phyloP scores from a whole-genome alignment of 1,140 invertebrate species.

The Drosophila burlai region DNA sequence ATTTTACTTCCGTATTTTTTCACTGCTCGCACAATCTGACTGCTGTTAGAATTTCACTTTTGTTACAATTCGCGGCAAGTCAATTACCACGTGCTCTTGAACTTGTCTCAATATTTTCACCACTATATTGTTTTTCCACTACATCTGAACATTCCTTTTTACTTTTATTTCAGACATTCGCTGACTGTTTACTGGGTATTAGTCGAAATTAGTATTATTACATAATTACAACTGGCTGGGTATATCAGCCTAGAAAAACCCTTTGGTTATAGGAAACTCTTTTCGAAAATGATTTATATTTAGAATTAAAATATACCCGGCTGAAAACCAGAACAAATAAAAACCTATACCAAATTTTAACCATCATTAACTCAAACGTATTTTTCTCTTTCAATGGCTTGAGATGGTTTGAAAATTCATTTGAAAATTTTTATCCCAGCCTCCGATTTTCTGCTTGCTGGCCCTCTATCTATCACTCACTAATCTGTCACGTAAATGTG shows the following conservation, averaged over 20 bases:
- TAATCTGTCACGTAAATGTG: constrained; percentile 81
- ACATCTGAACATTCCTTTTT: not conserved
- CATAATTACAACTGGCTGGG: too few relatives aligned
- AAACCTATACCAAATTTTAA: not conserved
- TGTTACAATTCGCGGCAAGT: constrained; percentile 53
- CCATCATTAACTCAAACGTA: not conserved
- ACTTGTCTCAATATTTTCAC: constrained; percentile 6
- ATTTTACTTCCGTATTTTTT: constrained; percentile 18
- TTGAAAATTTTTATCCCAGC: constrained; percentile 56
- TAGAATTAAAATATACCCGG: not conserved
- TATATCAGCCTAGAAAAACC: too few relatives aligned
- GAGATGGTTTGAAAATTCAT: constrained; percentile 52
- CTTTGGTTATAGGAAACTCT: not conserved
- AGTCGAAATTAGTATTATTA: not conserved
- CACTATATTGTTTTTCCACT: constrained; percentile 2
- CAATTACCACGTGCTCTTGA: constrained; percentile 76
- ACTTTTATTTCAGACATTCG: constrained; percentile 44
- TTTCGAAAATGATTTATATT: not conserved
- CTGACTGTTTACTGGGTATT: constrained; percentile 29
- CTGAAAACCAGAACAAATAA: not conserved
- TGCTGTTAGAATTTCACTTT: constrained; percentile 72
- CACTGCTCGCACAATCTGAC: constrained; percentile 35
- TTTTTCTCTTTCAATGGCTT: not conserved
- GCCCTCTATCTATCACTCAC: constrained; percentile 30
- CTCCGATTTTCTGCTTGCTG: constrained; percentile 8